Base-by-base conservation (phyloP, 2,113 vertebrate genomes). In the Leiothrix lutea region DNA sequence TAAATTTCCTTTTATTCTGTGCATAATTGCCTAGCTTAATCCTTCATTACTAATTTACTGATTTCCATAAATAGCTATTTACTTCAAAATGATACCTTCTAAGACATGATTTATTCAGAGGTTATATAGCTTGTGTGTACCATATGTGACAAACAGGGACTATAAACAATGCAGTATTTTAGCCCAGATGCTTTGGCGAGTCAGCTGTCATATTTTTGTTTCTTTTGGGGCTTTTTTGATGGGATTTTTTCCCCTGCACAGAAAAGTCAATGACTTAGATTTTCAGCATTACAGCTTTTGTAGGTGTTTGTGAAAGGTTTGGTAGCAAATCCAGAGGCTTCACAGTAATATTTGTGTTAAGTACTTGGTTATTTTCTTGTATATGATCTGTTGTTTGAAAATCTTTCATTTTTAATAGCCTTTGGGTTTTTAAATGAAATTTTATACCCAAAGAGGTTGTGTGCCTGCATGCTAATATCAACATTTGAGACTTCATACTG, bases 241-340 rank as follows among this genome's bases (percentile, higher is more conserved):
- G 4, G 3, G 0, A 2, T 17, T 56, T 47, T 48, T 38, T 1
- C 11, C 2, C 22, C 60, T 64, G 9, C 22, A 25, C 11, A 61
- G 38, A 50, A 40, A 47, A 35, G 10, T 28, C 2, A 20, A 11
- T 60, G 24, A 35, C 31, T 69, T 61, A n/a, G 12, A 38, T 71
- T 91, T 94, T 53, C 65, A 79, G 11, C 14, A 9, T 74, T 88
- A 6, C 24, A 31, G 11, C 23, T 31, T 6, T 57, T 47, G 14
- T 50, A 20, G 25, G 3, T 47, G 22, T 33, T 92, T 58, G 24
- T 61, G 48, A 67, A 72, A 65, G 5, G 14, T 35, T 69, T 58
- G 36, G 8, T 56, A 31, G 57, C 20, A 87, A 66, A 71, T 78
- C 35, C 53, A 36, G 45, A 53, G 10, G 4, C 56, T 77, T n/a